Evolutionary conservation across 37 sponge, comb jelly and placozoan species (phyloP).

Genomic region (Ephydatia muelleri): DNA sequence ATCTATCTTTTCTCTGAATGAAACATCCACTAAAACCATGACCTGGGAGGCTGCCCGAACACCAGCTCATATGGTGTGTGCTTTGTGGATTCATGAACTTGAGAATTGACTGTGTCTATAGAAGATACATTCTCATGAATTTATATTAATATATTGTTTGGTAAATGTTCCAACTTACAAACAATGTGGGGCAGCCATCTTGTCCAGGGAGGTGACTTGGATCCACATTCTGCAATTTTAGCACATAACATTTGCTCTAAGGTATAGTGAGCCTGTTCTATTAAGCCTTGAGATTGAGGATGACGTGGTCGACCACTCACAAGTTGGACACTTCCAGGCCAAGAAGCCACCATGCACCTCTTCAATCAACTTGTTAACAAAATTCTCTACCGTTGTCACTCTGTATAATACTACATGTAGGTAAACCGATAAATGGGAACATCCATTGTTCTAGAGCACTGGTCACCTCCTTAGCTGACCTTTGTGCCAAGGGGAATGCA

Average conservation of each 20-base stretch:
- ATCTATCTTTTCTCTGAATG: constrained; percentile 17
- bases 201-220: constrained; percentile 28
- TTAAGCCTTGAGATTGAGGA: constrained; percentile 32
- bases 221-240: constrained; percentile 9
- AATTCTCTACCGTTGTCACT: constrained; percentile 38
- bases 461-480: constrained; percentile 8
- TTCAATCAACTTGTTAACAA: constrained; percentile 15
- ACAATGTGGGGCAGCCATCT: constrained; percentile 32
- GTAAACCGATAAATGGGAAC: constrained; percentile 37
- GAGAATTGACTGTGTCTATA: constrained; percentile 50
- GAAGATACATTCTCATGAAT: not conserved
- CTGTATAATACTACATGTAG: constrained; percentile 43
- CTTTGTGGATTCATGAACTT: constrained; percentile 45
- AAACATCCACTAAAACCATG: constrained; percentile 35
- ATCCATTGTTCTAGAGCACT: not conserved
- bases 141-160: not conserved
- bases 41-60: constrained; percentile 45
- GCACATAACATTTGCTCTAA: constrained; percentile 25
- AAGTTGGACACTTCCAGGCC: constrained; percentile 23
- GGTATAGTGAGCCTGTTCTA: constrained; percentile 45
- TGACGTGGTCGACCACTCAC: constrained; percentile 50
- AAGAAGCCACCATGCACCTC: not conserved
- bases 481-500: constrained; percentile 24
- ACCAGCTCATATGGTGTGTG: constrained; percentile 55
- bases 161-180: constrained; percentile 21